Percentiles rank a stretch among this genome's conserved stretches.
Evolutionary conservation across 2,888 invertebrate genomes (phyloP).

Genomic region (Cephus sareptanus): DNA sequence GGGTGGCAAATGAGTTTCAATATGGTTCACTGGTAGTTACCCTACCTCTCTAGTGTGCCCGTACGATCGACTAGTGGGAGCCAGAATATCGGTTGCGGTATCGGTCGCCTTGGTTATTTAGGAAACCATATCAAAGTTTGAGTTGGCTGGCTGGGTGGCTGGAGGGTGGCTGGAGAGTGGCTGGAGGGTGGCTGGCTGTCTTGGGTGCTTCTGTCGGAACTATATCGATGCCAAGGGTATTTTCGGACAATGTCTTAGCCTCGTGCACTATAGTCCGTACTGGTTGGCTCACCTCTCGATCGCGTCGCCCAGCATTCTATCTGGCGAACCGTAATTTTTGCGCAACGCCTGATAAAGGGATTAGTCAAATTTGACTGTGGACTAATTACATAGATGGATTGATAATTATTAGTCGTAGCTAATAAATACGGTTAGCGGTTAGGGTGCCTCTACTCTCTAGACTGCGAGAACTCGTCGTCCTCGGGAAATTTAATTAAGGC

Average conservation of each 20-base stretch:
- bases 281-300: background rate
- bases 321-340: background rate
- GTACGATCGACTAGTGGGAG: constrained; percentile 41
- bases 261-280: background rate
- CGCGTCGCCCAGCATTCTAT: background rate
- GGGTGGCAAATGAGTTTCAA: constrained; percentile 42
- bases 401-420: background rate
- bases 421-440: background rate
- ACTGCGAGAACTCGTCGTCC: background rate
- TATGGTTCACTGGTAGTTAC: constrained; percentile 59
- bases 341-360: background rate
- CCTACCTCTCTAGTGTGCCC: constrained; percentile 46
- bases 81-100: constrained; percentile 48
- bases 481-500: constrained; percentile 28
- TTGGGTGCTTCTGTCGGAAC: background rate
- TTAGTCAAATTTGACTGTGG: background rate
- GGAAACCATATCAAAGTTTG: constrained; percentile 63
- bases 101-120: constrained; percentile 62
- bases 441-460: background rate
- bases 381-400: background rate
- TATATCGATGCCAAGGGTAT: background rate
- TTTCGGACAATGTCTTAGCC: background rate
- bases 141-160: constrained; percentile 43
- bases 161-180: too few relatives aligned
- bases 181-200: background rate